Evolutionary conservation across 2,888 invertebrate species (phyloP).

Genomic region (Perithous albicinctus): DNA sequence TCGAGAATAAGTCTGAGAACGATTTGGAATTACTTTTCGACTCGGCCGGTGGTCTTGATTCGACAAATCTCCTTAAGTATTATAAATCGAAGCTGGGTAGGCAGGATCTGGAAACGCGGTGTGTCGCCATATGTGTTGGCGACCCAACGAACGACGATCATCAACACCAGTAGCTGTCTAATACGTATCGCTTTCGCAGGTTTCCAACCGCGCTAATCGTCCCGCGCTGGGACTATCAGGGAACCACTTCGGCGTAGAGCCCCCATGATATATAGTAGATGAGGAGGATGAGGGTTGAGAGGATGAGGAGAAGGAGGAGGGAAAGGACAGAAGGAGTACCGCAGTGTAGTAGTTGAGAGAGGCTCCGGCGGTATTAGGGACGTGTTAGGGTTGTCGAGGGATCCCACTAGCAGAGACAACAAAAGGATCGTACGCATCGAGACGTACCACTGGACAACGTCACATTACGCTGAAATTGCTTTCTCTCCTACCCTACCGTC

Average conservation of each 20-base stretch:
- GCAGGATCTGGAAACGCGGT: background rate
- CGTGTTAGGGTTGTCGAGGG: constrained; percentile 83
- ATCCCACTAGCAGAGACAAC: constrained; percentile 79
- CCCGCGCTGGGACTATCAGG: constrained; percentile 78
- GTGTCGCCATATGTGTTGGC: constrained; percentile 16
- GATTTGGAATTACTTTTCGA: background rate
- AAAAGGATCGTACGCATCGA: constrained; percentile 83
- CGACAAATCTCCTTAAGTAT: constrained; percentile 2
- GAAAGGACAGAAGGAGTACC: constrained; percentile 19
- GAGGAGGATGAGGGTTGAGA: constrained; percentile 43
- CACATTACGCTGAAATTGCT: constrained; percentile 78
- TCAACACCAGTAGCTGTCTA: constrained; percentile 56
- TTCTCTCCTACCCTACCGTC: constrained; percentile 55
- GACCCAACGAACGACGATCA: constrained; percentile 58
- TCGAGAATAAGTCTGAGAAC: background rate
- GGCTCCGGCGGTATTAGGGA: constrained; percentile 81
- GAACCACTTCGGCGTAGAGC: constrained; percentile 64
- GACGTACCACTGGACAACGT: constrained; percentile 81
- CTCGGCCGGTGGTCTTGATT: background rate
- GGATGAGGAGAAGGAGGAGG: constrained; percentile 37
- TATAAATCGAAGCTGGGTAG: constrained; percentile 11
- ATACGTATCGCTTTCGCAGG: constrained; percentile 71
- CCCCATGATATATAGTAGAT: constrained; percentile 72
- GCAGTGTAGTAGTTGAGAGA: constrained; percentile 53
- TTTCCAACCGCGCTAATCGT: constrained; percentile 80